Evolutionary conservation across 1,140 invertebrate species (phyloP).

Genomic region (Temnothorax longispinosus): DNA sequence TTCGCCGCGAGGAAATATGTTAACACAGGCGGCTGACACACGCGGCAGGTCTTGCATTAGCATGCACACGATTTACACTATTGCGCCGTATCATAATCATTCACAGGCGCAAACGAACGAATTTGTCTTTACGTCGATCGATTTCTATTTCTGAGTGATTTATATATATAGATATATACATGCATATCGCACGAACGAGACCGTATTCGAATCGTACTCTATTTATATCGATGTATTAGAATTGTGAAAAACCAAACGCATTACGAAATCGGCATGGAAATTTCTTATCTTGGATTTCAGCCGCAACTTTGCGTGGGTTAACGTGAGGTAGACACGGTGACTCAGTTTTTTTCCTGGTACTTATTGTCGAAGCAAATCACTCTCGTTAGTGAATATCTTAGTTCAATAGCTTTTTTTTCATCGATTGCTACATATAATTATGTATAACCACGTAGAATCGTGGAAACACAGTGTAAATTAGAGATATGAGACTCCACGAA

Average conservation of each 20-base stretch:
- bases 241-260: background rate
- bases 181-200: background rate
- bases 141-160: slow-evolving; percentile 70
- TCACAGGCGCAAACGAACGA: slow-evolving; percentile 66
- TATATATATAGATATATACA: background rate
- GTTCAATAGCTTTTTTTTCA: background rate
- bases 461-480: background rate
- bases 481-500: background rate
- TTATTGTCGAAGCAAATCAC: background rate
- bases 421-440: slow-evolving; percentile 5
- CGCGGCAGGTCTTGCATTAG: background rate
- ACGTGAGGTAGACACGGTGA: background rate
- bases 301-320: background rate
- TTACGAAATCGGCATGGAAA: slow-evolving; percentile 47
- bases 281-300: slow-evolving; percentile 62
- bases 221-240: slow-evolving; percentile 29
- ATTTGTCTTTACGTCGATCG: slow-evolving; percentile 71
- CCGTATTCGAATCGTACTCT: background rate
- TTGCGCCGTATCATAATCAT: slow-evolving; percentile 69
- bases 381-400: background rate
- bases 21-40: slow-evolving; percentile 32
- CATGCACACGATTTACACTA: slow-evolving; percentile 25
- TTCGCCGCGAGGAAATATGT: slow-evolving; percentile 51
- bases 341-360: slow-evolving; percentile 1
- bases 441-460: background rate